Percentiles rank a stretch among this genome's conserved stretches.
These are phyloP conservation scores for Phenganax subtilis DNA, from an alignment of 92 coral and sea anemone genomes.

Conservation along the genomic window DNA sequence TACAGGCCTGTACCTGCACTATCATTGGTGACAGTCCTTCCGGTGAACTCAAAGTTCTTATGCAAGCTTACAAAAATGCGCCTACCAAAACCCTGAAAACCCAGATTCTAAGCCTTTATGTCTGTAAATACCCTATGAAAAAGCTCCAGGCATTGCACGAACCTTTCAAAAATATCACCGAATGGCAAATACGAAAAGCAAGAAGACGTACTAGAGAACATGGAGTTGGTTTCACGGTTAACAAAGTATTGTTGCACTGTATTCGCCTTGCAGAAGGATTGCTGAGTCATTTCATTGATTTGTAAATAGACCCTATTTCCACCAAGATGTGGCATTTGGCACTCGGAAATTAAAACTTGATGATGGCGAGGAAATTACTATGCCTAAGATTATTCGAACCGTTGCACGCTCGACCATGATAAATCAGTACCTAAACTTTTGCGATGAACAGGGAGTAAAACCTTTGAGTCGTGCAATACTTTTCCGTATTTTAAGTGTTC, in stretches of 20 bases:
- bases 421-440: constrained; percentile 55
- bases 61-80: constrained; percentile 5
- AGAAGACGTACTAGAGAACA: not conserved
- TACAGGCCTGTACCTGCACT: constrained; percentile 3
- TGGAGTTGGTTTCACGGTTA: constrained; percentile 11
- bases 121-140: constrained; percentile 9
- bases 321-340: constrained; percentile 13
- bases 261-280: constrained; percentile 1
- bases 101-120: constrained; percentile 14
- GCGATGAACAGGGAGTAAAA: constrained; percentile 50
- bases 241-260: constrained; percentile 4
- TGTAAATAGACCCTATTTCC: constrained; percentile 18
- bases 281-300: constrained; percentile 5
- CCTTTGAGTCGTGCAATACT: constrained; percentile 59
- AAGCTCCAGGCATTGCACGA: constrained; percentile 4
- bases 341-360: constrained; percentile 52
- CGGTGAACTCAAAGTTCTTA: constrained; percentile 4
- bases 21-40: not conserved
- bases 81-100: constrained; percentile 3
- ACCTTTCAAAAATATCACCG: not conserved
- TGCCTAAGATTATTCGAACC: constrained; percentile 64
- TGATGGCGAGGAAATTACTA: constrained; percentile 53
- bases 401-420: constrained; percentile 68
- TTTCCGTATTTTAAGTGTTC: constrained; percentile 46
- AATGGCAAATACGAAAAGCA: constrained; percentile 10